These are phyloP conservation scores for Peucedramus taeniatus DNA, from an alignment of 2,113 vertebrate species.

Conservation along the genomic window DNA sequence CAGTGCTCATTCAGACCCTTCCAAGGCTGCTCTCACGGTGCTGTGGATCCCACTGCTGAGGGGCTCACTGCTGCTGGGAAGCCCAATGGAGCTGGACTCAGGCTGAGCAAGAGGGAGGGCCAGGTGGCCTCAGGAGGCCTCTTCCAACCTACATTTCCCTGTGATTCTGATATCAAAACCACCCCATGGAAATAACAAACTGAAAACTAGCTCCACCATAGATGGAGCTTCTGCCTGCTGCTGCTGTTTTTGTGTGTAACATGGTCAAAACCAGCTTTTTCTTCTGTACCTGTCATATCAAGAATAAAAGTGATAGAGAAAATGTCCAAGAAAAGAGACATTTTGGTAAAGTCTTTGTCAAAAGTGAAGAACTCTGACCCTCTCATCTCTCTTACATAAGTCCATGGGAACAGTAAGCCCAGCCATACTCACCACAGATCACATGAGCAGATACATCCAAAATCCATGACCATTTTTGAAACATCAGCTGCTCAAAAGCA, in stretches of 20 bases:
- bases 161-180: background rate
- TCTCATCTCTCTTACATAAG: background rate
- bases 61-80: background rate
- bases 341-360: background rate
- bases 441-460: background rate
- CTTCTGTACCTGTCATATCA: background rate
- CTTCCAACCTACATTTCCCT: background rate
- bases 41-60: background rate
- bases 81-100: background rate
- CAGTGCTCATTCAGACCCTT: background rate
- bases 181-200: background rate
- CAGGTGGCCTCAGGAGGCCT: background rate
- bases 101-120: background rate
- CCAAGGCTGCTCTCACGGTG: rapidly evolving
- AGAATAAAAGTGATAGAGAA: background rate
- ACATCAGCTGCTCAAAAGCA: background rate
- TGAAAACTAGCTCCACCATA: background rate
- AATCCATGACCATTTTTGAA: background rate
- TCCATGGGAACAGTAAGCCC: background rate
- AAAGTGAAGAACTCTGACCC: background rate
- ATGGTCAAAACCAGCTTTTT: background rate
- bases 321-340: background rate
- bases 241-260: background rate
- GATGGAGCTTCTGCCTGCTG: background rate
- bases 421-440: background rate